Conservation (phyloP, 2,113 vertebrate species). For the Toxostoma redivivum region DNA sequence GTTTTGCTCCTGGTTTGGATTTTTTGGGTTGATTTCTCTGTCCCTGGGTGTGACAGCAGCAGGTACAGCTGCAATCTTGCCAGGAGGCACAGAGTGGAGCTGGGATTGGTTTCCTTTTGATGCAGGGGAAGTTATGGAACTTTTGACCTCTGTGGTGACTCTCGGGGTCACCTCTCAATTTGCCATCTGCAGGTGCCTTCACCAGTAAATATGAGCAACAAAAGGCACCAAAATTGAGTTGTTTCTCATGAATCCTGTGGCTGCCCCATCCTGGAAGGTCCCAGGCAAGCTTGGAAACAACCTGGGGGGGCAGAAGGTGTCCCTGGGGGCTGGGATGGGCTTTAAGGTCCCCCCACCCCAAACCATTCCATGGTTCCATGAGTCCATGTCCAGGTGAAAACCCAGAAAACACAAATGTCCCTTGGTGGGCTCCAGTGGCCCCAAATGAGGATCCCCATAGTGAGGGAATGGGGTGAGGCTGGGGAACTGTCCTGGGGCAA, state of each 20-base stretch:
- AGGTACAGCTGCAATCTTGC: background rate
- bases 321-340: background rate
- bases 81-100: background rate
- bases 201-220: too few species aligned
- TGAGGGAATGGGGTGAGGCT: background rate
- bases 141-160: background rate
- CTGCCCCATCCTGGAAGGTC: background rate
- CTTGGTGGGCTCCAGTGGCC: background rate
- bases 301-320: background rate
- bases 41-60: background rate
- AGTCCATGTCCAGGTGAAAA: background rate
- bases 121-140: background rate
- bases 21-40: background rate
- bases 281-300: background rate
- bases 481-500: background rate
- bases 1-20: background rate
- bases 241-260: background rate
- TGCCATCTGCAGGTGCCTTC: background rate
- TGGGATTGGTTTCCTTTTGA: background rate
- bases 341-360: background rate
- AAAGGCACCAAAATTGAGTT: background rate
- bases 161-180: background rate
- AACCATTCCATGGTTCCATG: background rate
- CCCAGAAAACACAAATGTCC: background rate
- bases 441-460: fast-evolving